Conservation (phyloP, 2,888 invertebrate genomes). For the Fissipunctia ypsillon region DNA sequence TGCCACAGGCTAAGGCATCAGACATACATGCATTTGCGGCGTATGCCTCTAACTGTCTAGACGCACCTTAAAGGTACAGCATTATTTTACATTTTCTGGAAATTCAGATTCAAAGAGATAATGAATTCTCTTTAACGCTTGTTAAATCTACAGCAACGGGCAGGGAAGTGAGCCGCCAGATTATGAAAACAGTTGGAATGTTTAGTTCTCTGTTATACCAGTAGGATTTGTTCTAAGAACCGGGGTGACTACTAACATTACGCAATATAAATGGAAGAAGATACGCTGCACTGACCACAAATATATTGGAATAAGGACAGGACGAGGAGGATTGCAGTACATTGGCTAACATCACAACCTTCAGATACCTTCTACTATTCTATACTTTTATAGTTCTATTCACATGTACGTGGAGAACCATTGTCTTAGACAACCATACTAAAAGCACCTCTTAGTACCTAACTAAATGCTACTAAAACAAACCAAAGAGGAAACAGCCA, state of each 20-base stretch:
- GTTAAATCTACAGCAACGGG: constrained; percentile 10
- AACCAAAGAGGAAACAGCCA: constrained; percentile 11
- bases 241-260: background rate
- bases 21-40: no score
- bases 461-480: constrained; percentile 15
- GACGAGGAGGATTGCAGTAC: background rate
- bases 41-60: no score
- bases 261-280: background rate
- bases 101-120: background rate
- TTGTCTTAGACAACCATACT: background rate
- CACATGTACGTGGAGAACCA: background rate
- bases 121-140: constrained; percentile 23
- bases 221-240: background rate
- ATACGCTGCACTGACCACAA: background rate
- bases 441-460: background rate
- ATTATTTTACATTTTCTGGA: constrained; percentile 14
- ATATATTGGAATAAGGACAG: background rate
- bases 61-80: background rate
- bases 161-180: constrained; percentile 1
- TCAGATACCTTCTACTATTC: background rate
- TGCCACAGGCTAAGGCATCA: no score
- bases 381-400: background rate
- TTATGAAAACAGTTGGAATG: background rate
- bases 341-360: background rate
- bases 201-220: background rate